These are phyloP conservation scores for Agrypnia vestita DNA, from an alignment of 1,140 invertebrate genomes.

Conservation along the genomic window DNA sequence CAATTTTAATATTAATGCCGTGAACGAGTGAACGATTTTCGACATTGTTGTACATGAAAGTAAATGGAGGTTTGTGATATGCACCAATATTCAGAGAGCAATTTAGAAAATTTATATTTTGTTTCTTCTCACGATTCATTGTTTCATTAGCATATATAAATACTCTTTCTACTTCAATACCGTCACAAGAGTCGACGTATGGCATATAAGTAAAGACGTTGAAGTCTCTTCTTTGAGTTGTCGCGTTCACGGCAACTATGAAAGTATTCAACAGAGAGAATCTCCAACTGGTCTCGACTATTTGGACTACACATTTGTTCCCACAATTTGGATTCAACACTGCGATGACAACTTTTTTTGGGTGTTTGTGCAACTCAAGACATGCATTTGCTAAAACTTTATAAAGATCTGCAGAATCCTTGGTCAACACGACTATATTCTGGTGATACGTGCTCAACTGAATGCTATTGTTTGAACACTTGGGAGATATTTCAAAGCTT, in stretches of 20 bases:
- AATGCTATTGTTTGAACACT: not conserved
- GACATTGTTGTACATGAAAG: not conserved
- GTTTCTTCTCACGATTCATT: not conserved
- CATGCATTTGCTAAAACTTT: no score
- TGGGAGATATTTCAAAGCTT: not conserved
- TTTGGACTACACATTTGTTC: not conserved
- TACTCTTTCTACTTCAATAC: not conserved
- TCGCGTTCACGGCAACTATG: no score
- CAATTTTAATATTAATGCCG: constrained; percentile 8
- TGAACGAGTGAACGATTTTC: not conserved
- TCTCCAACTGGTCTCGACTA: not conserved
- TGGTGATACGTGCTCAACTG: not conserved
- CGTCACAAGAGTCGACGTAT: no score
- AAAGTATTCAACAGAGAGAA: no score
- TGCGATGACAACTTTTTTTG: not conserved
- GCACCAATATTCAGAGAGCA: constrained; percentile 9
- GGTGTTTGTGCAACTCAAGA: not conserved
- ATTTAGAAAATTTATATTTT: not conserved
- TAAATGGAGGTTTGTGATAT: constrained; percentile 4
- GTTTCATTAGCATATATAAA: not conserved
- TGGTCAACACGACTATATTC: not conserved
- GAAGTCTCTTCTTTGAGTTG: no score
- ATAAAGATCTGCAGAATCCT: not conserved
- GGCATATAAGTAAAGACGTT: no score
- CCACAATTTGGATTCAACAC: not conserved